Conservation (phyloP, 2,797 vertebrate species). For the Melanotaenia maccullochi region DNA sequence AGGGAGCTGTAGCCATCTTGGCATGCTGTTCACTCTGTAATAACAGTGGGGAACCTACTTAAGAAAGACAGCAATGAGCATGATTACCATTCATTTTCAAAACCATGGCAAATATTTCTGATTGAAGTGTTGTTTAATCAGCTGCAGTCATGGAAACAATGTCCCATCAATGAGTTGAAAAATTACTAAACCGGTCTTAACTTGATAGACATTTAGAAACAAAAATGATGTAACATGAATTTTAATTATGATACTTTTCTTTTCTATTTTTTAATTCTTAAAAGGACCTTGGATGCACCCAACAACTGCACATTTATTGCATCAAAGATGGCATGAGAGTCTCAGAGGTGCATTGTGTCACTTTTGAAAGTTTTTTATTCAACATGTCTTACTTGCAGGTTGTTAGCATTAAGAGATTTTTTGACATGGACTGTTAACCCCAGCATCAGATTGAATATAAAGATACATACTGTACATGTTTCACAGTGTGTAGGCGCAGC, state of each 20-base stretch:
- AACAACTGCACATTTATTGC: neutral
- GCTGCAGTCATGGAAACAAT: constrained; percentile 1
- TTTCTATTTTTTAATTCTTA: neutral
- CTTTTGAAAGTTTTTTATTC: constrained; percentile 17
- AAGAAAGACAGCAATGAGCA: constrained; percentile 8
- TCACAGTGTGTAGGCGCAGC: constrained; percentile 13
- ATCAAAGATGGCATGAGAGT: constrained; percentile 13
- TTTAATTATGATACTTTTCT: neutral
- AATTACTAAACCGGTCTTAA: constrained; percentile 13
- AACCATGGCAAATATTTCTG: constrained; percentile 8
- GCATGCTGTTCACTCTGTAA: constrained; percentile 20
- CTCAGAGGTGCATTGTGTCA: constrained; percentile 20
- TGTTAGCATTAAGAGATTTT: neutral
- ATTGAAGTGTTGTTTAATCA: constrained; percentile 20
- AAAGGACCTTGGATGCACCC: neutral
- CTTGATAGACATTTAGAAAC: neutral
- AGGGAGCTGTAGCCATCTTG: constrained; percentile 20
- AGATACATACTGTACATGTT: constrained; percentile 15
- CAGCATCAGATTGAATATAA: neutral
- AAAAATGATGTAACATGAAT: constrained; percentile 6
- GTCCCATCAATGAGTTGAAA: neutral
- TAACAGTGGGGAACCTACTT: constrained; percentile 14
- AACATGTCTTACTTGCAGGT: constrained; percentile 11
- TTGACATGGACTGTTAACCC: constrained; percentile 13
- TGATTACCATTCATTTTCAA: constrained; percentile 26